Percentiles rank a stretch among this genome's conserved stretches.
Conservation (phyloP, 2,797 vertebrate species). For the Lagocephalus sceleratus region DNA sequence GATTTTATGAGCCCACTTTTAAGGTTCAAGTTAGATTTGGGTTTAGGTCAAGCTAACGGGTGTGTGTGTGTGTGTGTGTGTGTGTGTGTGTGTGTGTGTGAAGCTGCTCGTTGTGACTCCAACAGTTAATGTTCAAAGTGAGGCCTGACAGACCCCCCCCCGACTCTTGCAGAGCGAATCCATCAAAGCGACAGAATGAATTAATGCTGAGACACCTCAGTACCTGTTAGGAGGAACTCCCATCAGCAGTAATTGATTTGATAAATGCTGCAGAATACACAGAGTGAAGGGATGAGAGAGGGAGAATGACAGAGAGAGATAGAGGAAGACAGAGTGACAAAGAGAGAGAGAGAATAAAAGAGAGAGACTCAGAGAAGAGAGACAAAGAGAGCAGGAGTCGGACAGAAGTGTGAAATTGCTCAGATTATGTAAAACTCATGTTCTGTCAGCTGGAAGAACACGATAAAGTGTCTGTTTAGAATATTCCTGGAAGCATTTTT, state of each 20-base stretch:
- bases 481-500: too few relatives aligned
- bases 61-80: background rate
- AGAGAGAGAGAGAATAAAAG: constrained; percentile 35
- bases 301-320: constrained; percentile 34
- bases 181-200: constrained; percentile 69
- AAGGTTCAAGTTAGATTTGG: background rate
- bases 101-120: constrained; percentile 17
- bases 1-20: too few relatives aligned
- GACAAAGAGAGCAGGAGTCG: background rate
- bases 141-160: constrained; percentile 62
- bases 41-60: too few relatives aligned
- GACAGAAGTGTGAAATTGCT: too few relatives aligned
- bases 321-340: constrained; percentile 34
- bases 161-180: constrained; percentile 50
- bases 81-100: background rate
- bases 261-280: constrained; percentile 51
- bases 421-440: too few relatives aligned
- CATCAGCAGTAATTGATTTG: constrained; percentile 69
- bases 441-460: too few relatives aligned
- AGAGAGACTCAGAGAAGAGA: constrained; percentile 20
- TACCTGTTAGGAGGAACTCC: constrained; percentile 61
- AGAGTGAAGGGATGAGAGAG: constrained; percentile 23
- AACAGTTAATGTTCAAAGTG: constrained; percentile 65
- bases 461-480: too few relatives aligned
- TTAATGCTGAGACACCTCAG: constrained; percentile 59